A percentile compares a stretch with the other conserved stretches of the same genome.
phyloP scores from a whole-genome alignment of 2,888 invertebrate genomes.

The Noctua fimbriata region DNA sequence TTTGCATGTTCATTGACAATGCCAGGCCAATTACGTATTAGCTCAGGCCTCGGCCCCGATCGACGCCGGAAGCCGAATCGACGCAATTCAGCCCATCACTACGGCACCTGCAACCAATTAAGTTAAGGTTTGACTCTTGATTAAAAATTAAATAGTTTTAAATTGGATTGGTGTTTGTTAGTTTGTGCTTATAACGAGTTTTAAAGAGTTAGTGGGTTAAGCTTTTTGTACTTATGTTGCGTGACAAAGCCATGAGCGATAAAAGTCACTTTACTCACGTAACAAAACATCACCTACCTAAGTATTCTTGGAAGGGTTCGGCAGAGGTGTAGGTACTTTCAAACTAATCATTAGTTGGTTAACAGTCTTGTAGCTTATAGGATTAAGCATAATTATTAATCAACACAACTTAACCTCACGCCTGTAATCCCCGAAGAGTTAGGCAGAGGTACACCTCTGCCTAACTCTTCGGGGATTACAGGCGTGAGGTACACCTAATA shows the following conservation, averaged over 20 bases:
- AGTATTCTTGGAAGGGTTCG: no score
- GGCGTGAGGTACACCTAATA: not conserved
- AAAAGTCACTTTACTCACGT: no score
- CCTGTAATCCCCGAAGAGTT: not conserved
- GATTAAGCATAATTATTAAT: no score
- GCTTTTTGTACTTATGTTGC: not conserved
- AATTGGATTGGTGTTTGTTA: conserved; percentile 14
- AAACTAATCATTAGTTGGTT: no score
- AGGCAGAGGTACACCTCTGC: not conserved
- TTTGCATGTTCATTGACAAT: conserved; percentile 59
- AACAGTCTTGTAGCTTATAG: no score
- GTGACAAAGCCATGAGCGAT: not conserved
- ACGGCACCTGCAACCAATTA: conserved; percentile 53
- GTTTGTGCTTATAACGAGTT: conserved; percentile 6
- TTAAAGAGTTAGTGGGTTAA: not conserved
- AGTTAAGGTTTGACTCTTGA: conserved; percentile 28
- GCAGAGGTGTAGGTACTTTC: no score
- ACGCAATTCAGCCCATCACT: conserved; percentile 31
- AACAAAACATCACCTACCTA: no score
- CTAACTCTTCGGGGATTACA: no score
- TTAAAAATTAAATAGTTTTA: conserved; percentile 41
- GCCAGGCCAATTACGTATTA: conserved; percentile 51
- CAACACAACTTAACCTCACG: not conserved
- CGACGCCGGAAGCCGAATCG: conserved; percentile 33
- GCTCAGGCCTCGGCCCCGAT: conserved; percentile 32